Percentiles rank a stretch among this genome's conserved stretches.
Conservation (phyloP, 2,888 invertebrate genomes). For the Gisinianus flammeolus region DNA sequence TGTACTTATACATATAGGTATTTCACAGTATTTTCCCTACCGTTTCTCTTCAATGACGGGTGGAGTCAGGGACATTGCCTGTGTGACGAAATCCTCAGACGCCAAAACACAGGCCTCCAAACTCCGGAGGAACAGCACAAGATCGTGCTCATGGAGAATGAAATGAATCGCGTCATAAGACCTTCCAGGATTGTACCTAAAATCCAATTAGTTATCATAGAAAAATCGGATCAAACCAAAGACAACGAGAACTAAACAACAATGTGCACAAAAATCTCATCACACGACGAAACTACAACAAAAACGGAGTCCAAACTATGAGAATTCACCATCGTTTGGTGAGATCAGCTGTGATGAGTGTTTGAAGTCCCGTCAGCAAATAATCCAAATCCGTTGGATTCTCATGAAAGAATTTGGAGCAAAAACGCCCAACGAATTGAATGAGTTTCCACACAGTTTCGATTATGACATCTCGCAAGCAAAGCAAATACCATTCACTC, state of each 20-base stretch:
- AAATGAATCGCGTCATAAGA: neutral
- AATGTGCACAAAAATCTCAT: neutral
- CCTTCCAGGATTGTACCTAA: neutral
- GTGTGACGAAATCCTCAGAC: neutral
- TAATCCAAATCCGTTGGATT: conserved; percentile 4
- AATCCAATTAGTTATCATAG: neutral
- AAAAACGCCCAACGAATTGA: neutral
- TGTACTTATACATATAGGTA: neutral
- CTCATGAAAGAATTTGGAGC: neutral
- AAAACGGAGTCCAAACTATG: neutral
- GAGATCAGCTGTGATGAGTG: neutral
- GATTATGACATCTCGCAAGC: neutral
- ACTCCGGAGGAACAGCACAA: neutral
- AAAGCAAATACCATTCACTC: neutral
- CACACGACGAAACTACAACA: neutral
- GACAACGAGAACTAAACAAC: neutral
- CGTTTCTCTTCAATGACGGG: neutral
- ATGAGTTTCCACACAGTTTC: neutral
- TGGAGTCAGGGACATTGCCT: neutral
- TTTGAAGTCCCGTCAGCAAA: conserved; percentile 4
- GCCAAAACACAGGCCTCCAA: neutral
- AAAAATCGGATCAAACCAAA: neutral
- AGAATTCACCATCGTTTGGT: neutral
- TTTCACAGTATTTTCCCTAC: neutral
- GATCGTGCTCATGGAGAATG: neutral